Percentiles rank a stretch among this genome's conserved stretches.
Conservation (phyloP, 2,888 invertebrate species). For the Drosophila kanekoi region DNA sequence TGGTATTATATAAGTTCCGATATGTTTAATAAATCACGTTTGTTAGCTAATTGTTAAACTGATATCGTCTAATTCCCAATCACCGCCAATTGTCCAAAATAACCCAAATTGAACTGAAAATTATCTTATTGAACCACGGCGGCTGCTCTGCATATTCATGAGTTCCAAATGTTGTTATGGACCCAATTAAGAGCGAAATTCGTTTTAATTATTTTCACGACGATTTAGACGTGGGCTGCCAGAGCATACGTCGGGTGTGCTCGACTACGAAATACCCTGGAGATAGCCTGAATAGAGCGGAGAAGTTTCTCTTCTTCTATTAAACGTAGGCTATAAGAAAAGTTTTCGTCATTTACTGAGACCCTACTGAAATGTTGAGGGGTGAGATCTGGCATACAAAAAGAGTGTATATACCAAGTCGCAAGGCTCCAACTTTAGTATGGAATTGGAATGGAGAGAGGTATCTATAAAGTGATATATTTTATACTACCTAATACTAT, state of each 20-base stretch:
- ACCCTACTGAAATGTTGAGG: too few relatives aligned
- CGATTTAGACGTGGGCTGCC: conserved; percentile 13
- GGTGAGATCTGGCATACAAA: too few relatives aligned
- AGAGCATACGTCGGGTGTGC: background rate
- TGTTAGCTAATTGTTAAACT: conserved; percentile 58
- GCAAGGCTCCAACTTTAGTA: too few relatives aligned
- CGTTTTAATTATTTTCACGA: conserved; percentile 53
- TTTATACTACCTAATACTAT: too few relatives aligned
- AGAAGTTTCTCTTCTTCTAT: too few relatives aligned
- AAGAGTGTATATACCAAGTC: too few relatives aligned
- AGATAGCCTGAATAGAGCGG: too few relatives aligned
- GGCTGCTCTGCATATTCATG: conserved; percentile 67
- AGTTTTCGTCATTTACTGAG: too few relatives aligned
- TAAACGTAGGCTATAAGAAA: too few relatives aligned
- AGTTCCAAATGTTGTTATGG: conserved; percentile 22
- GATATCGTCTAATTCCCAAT: conserved; percentile 48
- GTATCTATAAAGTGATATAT: too few relatives aligned
- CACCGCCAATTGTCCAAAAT: conserved; percentile 60
- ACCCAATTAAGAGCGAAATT: conserved; percentile 56
- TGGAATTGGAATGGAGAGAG: too few relatives aligned
- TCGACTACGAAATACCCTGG: too few relatives aligned
- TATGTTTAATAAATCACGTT: conserved; percentile 64
- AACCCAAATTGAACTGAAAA: conserved; percentile 19
- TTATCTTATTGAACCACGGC: conserved; percentile 26
- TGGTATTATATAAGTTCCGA: conserved; percentile 58